Evolutionary conservation across 2,113 vertebrate species (phyloP).

Genomic region (Aldabrachelys gigantea): DNA sequence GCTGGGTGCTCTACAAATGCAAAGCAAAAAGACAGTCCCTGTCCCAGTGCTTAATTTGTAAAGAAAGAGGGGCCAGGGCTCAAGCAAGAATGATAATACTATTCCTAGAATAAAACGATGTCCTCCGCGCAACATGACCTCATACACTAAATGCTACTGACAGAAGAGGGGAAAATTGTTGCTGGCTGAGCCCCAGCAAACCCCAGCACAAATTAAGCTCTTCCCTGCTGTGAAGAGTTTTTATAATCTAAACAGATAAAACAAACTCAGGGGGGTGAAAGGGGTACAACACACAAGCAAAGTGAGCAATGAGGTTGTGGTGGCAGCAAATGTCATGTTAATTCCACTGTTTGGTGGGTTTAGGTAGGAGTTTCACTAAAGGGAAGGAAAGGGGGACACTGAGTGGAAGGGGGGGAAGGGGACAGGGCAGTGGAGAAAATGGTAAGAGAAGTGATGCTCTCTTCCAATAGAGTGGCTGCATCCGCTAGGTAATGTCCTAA

Average conservation of each 20-base stretch:
- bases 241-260: background rate
- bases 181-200: background rate
- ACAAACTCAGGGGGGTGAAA: background rate
- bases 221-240: background rate
- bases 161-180: background rate
- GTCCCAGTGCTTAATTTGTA: background rate
- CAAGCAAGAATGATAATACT: background rate
- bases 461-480: background rate
- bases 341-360: background rate
- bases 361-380: background rate
- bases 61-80: too few relatives aligned
- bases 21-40: background rate
- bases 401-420: too few relatives aligned
- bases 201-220: background rate
- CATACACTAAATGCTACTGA: background rate
- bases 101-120: background rate
- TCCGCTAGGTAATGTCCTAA: background rate
- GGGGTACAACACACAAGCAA: background rate
- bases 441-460: background rate
- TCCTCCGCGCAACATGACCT: background rate
- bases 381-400: background rate
- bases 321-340: background rate
- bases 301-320: background rate
- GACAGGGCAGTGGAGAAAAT: background rate
- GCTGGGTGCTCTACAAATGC: background rate